Evolutionary conservation across 1,140 invertebrate species (phyloP).

Genomic region (Stenopsyche tienmushanensis): DNA sequence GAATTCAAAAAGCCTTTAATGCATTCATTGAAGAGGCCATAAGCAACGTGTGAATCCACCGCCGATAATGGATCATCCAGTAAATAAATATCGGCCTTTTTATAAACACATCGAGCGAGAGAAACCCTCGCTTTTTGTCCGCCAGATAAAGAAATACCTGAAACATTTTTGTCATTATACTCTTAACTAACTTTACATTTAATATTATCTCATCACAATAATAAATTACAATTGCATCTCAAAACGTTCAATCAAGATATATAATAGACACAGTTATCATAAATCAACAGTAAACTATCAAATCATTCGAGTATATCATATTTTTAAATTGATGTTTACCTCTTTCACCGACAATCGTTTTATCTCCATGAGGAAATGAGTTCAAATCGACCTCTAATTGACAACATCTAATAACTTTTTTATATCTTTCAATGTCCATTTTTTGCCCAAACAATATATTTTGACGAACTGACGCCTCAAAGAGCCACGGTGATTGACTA

Average conservation of each 20-base stretch:
- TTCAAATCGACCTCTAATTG: slow-evolving; percentile 72
- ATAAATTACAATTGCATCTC: too few relatives aligned
- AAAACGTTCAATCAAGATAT: too few relatives aligned
- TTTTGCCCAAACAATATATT: slow-evolving; percentile 81
- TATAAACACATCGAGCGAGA: slow-evolving; percentile 68
- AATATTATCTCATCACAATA: too few relatives aligned
- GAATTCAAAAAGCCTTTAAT: slow-evolving; percentile 53
- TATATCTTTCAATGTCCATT: slow-evolving; percentile 60
- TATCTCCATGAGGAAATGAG: slow-evolving; percentile 65
- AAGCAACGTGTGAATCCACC: slow-evolving; percentile 66
- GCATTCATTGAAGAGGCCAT: slow-evolving; percentile 64
- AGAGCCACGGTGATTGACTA: slow-evolving; percentile 72
- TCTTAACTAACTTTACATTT: too few relatives aligned
- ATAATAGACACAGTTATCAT: too few relatives aligned
- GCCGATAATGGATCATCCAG: slow-evolving; percentile 78
- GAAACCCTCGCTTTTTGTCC: slow-evolving; percentile 64
- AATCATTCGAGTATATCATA: too few relatives aligned
- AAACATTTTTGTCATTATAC: too few relatives aligned
- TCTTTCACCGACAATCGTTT: slow-evolving; percentile 66
- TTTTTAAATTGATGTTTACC: too few relatives aligned
- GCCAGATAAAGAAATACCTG: slow-evolving; percentile 56
- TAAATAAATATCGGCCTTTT: slow-evolving; percentile 71
- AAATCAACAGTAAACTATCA: too few relatives aligned
- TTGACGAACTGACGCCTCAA: slow-evolving; percentile 61
- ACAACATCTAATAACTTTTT: slow-evolving; percentile 62